Evolutionary conservation across 2,888 invertebrate genomes (phyloP).

Genomic region (Scaptomyza polygonia): DNA sequence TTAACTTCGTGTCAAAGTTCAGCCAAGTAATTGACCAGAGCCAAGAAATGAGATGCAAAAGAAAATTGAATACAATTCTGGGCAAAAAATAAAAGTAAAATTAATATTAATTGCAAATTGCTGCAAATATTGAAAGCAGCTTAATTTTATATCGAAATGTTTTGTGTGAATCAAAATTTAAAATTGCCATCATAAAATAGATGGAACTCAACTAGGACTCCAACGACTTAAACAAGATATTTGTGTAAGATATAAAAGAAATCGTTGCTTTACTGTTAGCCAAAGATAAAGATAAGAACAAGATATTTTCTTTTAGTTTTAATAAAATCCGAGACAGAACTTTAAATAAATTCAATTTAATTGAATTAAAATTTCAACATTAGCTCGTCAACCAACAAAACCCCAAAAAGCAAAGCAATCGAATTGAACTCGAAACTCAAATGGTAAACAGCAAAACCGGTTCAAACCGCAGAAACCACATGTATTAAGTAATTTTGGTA

Average conservation of each 20-base stretch:
- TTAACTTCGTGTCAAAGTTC: conserved; percentile 8
- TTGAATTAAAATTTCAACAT: too few species aligned
- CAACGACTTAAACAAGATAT: too few species aligned
- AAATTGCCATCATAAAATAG: too few species aligned
- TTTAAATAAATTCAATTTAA: too few species aligned
- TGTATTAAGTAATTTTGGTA: conserved; percentile 7
- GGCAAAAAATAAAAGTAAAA: too few species aligned
- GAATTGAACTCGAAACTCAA: background rate
- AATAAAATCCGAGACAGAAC: too few species aligned
- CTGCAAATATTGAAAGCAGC: background rate
- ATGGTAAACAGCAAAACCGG: background rate
- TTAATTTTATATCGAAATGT: background rate
- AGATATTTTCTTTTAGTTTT: too few species aligned
- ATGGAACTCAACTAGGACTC: too few species aligned
- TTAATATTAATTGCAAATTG: background rate
- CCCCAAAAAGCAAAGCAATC: background rate
- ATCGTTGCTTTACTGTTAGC: too few species aligned
- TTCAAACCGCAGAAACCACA: conserved; percentile 6
- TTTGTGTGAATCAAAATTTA: background rate
- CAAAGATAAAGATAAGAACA: too few species aligned
- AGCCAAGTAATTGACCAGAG: conserved; percentile 8
- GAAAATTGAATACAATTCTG: background rate
- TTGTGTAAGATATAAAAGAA: too few species aligned
- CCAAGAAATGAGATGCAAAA: background rate
- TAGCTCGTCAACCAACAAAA: background rate